Evolutionary conservation across 1,140 invertebrate species (phyloP).

Genomic region (Zaprionus taronus): DNA sequence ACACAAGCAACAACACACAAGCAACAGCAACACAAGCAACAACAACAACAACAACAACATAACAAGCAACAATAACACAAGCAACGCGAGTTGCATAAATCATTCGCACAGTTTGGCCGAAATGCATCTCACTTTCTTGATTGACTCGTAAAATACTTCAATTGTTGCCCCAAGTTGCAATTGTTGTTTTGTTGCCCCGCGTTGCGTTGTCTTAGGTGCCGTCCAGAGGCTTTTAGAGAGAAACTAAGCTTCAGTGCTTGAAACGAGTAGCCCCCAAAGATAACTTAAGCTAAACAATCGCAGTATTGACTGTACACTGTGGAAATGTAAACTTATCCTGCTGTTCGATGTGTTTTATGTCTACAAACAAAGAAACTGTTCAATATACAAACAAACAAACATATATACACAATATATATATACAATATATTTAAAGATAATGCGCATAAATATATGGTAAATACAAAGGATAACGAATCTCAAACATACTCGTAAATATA

Average conservation of each 20-base stretch:
- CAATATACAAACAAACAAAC: slow-evolving; percentile 15
- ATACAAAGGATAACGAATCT: slow-evolving; percentile 28
- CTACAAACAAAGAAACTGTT: slow-evolving; percentile 30
- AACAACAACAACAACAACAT: not conserved
- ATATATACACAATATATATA: slow-evolving; percentile 16
- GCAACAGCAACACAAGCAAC: slow-evolving; percentile 34
- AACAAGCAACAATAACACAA: not conserved
- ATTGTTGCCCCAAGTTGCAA: not conserved
- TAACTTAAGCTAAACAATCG: slow-evolving; percentile 15
- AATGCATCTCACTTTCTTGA: slow-evolving; percentile 8
- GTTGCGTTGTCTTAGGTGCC: slow-evolving; percentile 78
- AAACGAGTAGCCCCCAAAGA: slow-evolving; percentile 7
- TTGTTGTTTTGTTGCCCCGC: slow-evolving; percentile 35
- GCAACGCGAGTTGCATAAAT: slow-evolving; percentile 60
- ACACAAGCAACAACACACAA: not conserved
- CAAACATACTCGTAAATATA: slow-evolving; percentile 46
- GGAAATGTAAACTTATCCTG: slow-evolving; percentile 37
- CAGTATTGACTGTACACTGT: slow-evolving; percentile 11
- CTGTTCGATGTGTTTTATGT: slow-evolving; percentile 55
- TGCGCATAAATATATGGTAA: slow-evolving; percentile 10
- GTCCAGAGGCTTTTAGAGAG: slow-evolving; percentile 81
- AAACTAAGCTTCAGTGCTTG: slow-evolving; percentile 61
- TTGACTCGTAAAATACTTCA: slow-evolving; percentile 6
- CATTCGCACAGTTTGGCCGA: slow-evolving; percentile 51
- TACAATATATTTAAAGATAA: slow-evolving; percentile 13